These are phyloP conservation scores for Sebastes diploproa DNA, from an alignment of 2,797 vertebrate species.

Conservation along the genomic window DNA sequence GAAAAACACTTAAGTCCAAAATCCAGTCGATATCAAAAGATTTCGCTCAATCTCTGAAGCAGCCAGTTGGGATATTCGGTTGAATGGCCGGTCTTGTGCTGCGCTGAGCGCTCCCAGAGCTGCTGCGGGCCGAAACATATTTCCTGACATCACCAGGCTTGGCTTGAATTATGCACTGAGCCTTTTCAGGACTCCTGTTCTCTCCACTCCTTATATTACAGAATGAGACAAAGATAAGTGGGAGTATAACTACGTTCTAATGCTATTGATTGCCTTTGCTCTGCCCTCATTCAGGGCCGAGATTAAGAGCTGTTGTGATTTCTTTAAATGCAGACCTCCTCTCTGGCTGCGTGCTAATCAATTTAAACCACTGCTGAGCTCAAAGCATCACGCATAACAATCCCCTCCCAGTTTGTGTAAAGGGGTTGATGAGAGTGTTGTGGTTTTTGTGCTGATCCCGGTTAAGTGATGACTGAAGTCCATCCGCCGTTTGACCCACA, in stretches of 20 bases:
- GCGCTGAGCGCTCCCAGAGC: slow-evolving; percentile 13
- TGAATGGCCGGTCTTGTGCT: slow-evolving; percentile 15
- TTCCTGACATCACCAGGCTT: slow-evolving; percentile 42
- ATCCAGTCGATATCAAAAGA: slow-evolving; percentile 54
- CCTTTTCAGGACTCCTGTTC: slow-evolving; percentile 34
- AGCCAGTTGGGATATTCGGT: slow-evolving; percentile 21
- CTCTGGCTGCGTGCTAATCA: slow-evolving; percentile 56
- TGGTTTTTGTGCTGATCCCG: slow-evolving; percentile 26
- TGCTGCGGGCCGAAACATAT: slow-evolving; percentile 16
- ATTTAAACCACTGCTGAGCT: slow-evolving; percentile 56
- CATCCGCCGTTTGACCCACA: slow-evolving; percentile 1
- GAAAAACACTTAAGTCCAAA: slow-evolving; percentile 56
- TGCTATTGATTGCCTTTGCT: slow-evolving; percentile 72
- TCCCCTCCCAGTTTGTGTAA: slow-evolving; percentile 18
- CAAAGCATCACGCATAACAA: slow-evolving; percentile 21
- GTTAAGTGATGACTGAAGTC: slow-evolving; percentile 41
- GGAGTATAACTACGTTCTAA: slow-evolving; percentile 63
- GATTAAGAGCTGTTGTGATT: slow-evolving; percentile 75
- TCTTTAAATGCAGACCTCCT: slow-evolving; percentile 62
- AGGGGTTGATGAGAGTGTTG: slow-evolving; percentile 9
- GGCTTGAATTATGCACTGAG: slow-evolving; percentile 42
- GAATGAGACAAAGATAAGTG: slow-evolving; percentile 67
- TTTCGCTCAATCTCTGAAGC: slow-evolving; percentile 44
- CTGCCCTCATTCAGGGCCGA: slow-evolving; percentile 57
- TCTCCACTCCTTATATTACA: slow-evolving; percentile 42